Conservation (phyloP, 37 sponge, comb jelly and placozoan genomes). For the Chondrilla cf. caribensis region DNA sequence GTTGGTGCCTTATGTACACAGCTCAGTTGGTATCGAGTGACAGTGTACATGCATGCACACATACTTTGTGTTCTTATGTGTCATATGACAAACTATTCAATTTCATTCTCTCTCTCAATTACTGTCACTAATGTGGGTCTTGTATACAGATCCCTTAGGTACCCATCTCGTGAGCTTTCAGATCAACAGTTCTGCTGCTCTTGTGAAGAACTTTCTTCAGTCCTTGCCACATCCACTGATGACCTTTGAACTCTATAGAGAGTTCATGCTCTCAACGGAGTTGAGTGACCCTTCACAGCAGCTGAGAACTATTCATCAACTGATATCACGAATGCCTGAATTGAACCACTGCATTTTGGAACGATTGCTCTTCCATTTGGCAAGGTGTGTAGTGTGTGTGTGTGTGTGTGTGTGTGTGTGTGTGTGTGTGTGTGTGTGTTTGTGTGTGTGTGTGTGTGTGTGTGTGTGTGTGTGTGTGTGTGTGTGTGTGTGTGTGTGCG, state of each 20-base stretch:
- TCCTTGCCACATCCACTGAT: constrained; percentile 90
- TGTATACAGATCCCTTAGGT: constrained; percentile 57
- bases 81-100: too few species aligned
- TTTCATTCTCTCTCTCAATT: too few species aligned
- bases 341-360: constrained; percentile 72
- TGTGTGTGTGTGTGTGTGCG: constrained; percentile 7
- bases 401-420: constrained; percentile 18
- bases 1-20: too few species aligned
- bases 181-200: constrained; percentile 63
- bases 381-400: constrained; percentile 61
- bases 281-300: constrained; percentile 51
- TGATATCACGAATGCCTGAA: constrained; percentile 55
- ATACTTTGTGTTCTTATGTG: too few species aligned
- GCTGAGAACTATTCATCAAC: constrained; percentile 50
- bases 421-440: constrained; percentile 17
- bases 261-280: constrained; percentile 56
- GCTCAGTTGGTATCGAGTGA: too few species aligned
- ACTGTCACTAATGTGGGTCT: too few species aligned
- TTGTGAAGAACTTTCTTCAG: constrained; percentile 72
- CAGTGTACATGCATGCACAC: too few species aligned
- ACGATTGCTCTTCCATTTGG: constrained; percentile 74
- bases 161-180: constrained; percentile 48
- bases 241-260: constrained; percentile 72
- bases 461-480: constrained; percentile 20
- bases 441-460: constrained; percentile 21